These are phyloP conservation scores for Otus scops DNA, from an alignment of 2,797 vertebrate genomes.

Conservation along the genomic window DNA sequence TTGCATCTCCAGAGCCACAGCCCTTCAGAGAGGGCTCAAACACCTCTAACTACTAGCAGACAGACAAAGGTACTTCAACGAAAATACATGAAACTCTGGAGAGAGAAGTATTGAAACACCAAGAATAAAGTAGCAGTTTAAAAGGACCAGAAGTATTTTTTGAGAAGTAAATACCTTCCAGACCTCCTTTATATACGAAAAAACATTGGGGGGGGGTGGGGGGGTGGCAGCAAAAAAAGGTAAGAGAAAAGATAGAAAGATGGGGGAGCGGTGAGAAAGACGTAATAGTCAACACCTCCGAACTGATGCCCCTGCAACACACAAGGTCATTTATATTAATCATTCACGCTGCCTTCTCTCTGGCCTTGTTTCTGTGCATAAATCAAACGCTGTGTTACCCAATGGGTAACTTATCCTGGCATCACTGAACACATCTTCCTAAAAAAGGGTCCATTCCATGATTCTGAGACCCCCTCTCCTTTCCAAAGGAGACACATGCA, in stretches of 20 bases:
- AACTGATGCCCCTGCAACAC: neutral
- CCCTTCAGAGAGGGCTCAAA: neutral
- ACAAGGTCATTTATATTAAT: conserved; percentile 36
- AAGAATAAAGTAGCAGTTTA: neutral
- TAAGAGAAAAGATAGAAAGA: neutral
- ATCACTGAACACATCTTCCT: neutral
- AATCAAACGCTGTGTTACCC: neutral
- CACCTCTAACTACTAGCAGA: neutral
- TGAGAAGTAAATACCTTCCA: neutral
- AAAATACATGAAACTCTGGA: neutral
- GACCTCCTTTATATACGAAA: neutral
- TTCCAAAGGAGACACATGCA: conserved; percentile 60
- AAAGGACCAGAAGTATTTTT: neutral
- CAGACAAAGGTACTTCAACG: neutral
- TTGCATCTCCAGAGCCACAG: neutral
- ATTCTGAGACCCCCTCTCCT: neutral
- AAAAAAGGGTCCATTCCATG: neutral
- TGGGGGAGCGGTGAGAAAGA: neutral
- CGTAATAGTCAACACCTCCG: conserved; percentile 11
- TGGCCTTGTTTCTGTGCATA: neutral
- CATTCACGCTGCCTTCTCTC: conserved; percentile 40
- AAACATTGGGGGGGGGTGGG: neutral
- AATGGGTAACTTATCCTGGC: conserved; percentile 28
- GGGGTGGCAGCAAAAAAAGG: no score
- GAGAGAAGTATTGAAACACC: neutral